Percentiles rank a stretch among this genome's conserved stretches.
Evolutionary conservation across 2,113 vertebrate genomes (phyloP).

Genomic region (Dipodomys stephensi): DNA sequence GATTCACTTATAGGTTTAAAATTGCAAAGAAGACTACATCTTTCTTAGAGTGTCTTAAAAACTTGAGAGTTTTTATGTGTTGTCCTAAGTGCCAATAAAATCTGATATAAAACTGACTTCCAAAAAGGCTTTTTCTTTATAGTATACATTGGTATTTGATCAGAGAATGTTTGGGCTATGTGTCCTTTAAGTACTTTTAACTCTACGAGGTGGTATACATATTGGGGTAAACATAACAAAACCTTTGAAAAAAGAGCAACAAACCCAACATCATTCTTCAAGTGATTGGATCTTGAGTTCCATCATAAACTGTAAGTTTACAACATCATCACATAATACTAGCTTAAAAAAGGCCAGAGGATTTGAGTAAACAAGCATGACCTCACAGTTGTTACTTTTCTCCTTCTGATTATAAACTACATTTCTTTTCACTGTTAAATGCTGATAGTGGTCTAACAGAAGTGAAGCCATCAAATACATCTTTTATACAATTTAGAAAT

Average conservation of each 20-base stretch:
- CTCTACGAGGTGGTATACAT: background rate
- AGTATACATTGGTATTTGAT: slow-evolving; percentile 37
- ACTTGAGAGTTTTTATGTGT: slow-evolving; percentile 15
- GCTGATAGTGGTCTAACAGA: background rate
- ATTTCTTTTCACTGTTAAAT: background rate
- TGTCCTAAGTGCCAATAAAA: slow-evolving; percentile 18
- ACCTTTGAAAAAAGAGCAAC: background rate
- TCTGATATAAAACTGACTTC: slow-evolving; percentile 51
- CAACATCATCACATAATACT: background rate
- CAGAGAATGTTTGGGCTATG: slow-evolving; percentile 8
- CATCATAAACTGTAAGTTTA: slow-evolving; percentile 31
- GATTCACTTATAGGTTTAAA: slow-evolving; percentile 42
- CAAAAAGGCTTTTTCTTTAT: background rate
- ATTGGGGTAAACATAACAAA: background rate
- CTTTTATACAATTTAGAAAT: background rate
- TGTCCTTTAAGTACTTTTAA: background rate
- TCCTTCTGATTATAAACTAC: background rate
- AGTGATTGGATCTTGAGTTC: slow-evolving; percentile 21
- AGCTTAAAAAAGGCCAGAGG: background rate
- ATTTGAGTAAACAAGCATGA: background rate
- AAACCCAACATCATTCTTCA: background rate
- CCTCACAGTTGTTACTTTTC: background rate
- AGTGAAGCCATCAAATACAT: background rate
- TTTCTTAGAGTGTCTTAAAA: slow-evolving; percentile 12
- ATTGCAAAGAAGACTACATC: background rate